Conservation (phyloP, 2,797 vertebrate genomes). For the Rhinoraja longicauda region DNA sequence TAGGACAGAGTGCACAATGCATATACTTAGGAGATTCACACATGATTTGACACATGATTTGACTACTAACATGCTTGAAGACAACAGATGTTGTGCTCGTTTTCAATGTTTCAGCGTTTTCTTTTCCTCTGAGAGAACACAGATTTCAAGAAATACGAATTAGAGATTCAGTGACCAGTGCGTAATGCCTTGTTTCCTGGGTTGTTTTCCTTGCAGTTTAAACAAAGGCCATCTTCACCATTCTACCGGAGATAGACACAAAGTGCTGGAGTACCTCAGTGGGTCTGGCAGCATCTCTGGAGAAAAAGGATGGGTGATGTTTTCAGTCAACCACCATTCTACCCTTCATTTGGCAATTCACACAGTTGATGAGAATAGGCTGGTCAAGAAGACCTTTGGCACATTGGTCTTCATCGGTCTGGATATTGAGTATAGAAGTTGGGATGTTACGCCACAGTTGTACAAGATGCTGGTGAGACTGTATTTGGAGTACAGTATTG, state of each 20-base stretch:
- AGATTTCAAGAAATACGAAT: background rate
- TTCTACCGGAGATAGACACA: background rate
- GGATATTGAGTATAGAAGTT: no score
- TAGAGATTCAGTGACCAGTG: background rate
- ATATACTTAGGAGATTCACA: constrained; percentile 11
- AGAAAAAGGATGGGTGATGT: no score
- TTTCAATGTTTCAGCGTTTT: background rate
- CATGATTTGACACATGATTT: constrained; percentile 31
- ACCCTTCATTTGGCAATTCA: background rate
- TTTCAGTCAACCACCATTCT: background rate
- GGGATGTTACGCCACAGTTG: no score
- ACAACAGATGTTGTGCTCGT: background rate
- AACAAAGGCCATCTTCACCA: background rate
- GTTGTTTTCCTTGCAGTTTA: background rate
- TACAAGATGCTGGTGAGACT: no score
- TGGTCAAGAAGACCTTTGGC: no score
- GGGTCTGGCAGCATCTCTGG: no score
- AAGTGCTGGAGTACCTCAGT: no score
- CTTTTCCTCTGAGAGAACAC: background rate
- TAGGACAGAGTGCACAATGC: background rate
- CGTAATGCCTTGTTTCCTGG: background rate
- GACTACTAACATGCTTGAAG: constrained; percentile 24
- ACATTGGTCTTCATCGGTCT: no score
- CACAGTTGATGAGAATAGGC: background rate
- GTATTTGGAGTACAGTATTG: no score